Evolutionary conservation across 2,113 vertebrate genomes (phyloP).

Genomic region (Corydoras maculifer): DNA sequence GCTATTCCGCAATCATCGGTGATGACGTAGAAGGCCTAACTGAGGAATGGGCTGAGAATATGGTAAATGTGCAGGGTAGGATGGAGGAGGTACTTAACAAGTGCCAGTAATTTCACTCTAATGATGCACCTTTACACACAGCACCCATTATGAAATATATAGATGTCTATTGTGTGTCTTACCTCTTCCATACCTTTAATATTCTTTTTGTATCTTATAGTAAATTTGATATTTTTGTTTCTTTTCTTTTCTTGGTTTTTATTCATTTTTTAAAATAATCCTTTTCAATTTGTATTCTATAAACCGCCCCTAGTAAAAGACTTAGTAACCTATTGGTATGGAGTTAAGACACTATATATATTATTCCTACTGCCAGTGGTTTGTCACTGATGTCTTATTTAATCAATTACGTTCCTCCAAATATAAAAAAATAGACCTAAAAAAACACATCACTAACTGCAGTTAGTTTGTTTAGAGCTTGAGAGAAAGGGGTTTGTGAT

Average conservation of each 20-base stretch:
- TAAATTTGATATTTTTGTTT: neutral
- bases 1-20: constrained; percentile 60
- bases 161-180: constrained; percentile 1
- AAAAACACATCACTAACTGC: too few relatives aligned
- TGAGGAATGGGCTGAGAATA: constrained; percentile 67
- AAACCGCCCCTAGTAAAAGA: too few relatives aligned
- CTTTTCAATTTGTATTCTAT: too few relatives aligned
- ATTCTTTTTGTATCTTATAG: neutral
- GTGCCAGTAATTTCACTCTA: constrained; percentile 55
- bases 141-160: constrained; percentile 35
- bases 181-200: neutral
- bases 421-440: too few relatives aligned
- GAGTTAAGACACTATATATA: too few relatives aligned
- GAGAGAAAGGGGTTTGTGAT: too few relatives aligned
- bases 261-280: too few relatives aligned
- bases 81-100: constrained; percentile 63
- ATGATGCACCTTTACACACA: neutral
- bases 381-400: too few relatives aligned
- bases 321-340: too few relatives aligned
- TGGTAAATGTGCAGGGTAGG: constrained; percentile 61
- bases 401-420: too few relatives aligned
- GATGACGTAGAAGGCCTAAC: constrained; percentile 64
- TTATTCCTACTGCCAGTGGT: too few relatives aligned
- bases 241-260: neutral
- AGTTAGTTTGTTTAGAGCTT: too few relatives aligned